These are phyloP conservation scores for Tragelaphus buxtoni DNA, from an alignment of 2,113 vertebrate species.

Conservation along the genomic window DNA sequence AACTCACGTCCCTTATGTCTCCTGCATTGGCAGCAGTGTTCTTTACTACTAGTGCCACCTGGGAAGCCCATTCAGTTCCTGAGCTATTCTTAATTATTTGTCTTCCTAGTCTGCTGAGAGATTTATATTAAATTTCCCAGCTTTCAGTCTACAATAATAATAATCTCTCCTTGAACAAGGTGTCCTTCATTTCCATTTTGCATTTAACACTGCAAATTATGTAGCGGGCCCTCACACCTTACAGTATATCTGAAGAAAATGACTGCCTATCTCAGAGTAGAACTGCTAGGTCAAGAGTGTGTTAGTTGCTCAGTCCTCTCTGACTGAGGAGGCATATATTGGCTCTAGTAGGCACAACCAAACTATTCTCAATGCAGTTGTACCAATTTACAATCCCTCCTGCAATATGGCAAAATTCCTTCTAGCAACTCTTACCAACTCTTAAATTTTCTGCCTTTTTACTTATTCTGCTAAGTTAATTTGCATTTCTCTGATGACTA, in stretches of 20 bases:
- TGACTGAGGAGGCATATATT: background rate
- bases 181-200: background rate
- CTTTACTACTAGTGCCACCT: background rate
- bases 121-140: background rate
- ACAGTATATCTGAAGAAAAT: background rate
- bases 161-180: background rate
- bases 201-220: background rate
- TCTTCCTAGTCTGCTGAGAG: background rate
- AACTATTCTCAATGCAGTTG: background rate
- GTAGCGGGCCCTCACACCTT: background rate
- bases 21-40: background rate
- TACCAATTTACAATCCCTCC: background rate
- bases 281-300: background rate
- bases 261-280: background rate
- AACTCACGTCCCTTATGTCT: background rate
- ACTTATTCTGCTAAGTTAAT: background rate
- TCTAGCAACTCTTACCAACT: background rate
- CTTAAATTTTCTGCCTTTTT: background rate
- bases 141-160: background rate
- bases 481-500: background rate
- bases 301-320: background rate
- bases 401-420: background rate
- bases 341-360: background rate
- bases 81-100: background rate
- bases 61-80: background rate